phyloP scores from a whole-genome alignment of 1,140 invertebrate species.

The Hycleus phaleratus region DNA sequence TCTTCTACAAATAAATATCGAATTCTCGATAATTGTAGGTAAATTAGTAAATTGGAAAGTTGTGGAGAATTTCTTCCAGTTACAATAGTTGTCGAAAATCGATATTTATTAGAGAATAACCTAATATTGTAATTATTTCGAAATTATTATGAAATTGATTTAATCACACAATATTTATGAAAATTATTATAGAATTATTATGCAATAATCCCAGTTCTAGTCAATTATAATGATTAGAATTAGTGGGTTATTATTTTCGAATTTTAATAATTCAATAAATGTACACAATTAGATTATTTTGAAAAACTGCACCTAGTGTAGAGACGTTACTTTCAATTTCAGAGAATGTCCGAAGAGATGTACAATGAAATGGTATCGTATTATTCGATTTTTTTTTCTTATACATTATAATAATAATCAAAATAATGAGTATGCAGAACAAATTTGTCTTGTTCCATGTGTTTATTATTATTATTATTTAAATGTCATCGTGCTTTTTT shows the following conservation, averaged over 20 bases:
- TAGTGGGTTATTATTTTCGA: not conserved
- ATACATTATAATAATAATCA: not conserved
- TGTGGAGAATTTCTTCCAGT: too few species aligned
- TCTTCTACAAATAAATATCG: too few species aligned
- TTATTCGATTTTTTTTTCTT: slow-evolving; percentile 37
- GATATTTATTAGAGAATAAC: too few species aligned
- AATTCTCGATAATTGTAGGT: too few species aligned
- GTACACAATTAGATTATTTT: not conserved
- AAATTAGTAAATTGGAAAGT: too few species aligned
- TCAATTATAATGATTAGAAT: slow-evolving; percentile 18
- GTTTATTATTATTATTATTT: not conserved
- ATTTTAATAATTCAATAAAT: too few species aligned
- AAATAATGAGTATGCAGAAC: slow-evolving; percentile 7
- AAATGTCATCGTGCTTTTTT: slow-evolving; percentile 2
- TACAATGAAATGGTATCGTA: slow-evolving; percentile 77
- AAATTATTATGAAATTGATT: too few species aligned
- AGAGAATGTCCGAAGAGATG: slow-evolving; percentile 72
- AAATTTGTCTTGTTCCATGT: slow-evolving; percentile 13
- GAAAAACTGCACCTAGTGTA: slow-evolving; percentile 8
- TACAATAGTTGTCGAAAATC: too few species aligned
- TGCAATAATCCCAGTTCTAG: not conserved
- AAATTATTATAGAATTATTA: too few species aligned
- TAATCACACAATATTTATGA: too few species aligned
- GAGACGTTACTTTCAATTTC: slow-evolving; percentile 53
- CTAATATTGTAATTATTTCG: too few species aligned